phyloP scores from a whole-genome alignment of 1,140 invertebrate species.

The Zaprionus camerounensis region DNA sequence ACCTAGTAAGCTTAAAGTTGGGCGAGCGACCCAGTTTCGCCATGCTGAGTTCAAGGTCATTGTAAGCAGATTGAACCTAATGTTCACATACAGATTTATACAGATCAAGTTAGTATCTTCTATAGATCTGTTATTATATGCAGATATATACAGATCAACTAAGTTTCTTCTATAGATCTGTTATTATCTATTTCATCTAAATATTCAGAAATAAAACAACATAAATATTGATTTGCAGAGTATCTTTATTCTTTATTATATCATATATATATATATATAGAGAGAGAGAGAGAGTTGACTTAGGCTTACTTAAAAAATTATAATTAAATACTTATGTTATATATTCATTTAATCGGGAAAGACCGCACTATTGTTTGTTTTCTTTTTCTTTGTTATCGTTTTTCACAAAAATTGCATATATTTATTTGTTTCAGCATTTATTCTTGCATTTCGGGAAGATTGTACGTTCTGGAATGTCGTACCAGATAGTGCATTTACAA shows the following conservation, averaged over 20 bases:
- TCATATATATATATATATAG: not conserved
- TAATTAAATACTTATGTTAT: not conserved
- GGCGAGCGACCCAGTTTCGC: slow-evolving; percentile 20
- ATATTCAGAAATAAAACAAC: slow-evolving; percentile 37
- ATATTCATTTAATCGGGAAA: not conserved
- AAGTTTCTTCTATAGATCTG: not conserved
- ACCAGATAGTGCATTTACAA: slow-evolving; percentile 99
- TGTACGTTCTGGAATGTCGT: slow-evolving; percentile 92
- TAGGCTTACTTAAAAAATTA: not conserved
- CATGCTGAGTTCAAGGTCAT: slow-evolving; percentile 51
- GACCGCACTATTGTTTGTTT: slow-evolving; percentile 9
- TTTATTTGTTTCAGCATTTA: slow-evolving; percentile 57
- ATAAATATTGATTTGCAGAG: slow-evolving; percentile 27
- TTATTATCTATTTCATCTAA: not conserved
- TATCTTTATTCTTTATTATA: slow-evolving; percentile 8
- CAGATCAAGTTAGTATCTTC: not conserved
- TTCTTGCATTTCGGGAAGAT: slow-evolving; percentile 79
- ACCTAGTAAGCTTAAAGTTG: slow-evolving; percentile 14
- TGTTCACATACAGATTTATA: not conserved
- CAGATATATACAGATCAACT: not conserved
- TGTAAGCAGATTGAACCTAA: slow-evolving; percentile 15
- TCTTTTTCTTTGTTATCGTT: slow-evolving; percentile 13
- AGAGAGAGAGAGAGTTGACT: not conserved
- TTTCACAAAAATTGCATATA: slow-evolving; percentile 74
- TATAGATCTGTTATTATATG: not conserved